These are phyloP conservation scores for Gambusia yucatana DNA, from an alignment of 2,797 vertebrate species.

Conservation along the genomic window DNA sequence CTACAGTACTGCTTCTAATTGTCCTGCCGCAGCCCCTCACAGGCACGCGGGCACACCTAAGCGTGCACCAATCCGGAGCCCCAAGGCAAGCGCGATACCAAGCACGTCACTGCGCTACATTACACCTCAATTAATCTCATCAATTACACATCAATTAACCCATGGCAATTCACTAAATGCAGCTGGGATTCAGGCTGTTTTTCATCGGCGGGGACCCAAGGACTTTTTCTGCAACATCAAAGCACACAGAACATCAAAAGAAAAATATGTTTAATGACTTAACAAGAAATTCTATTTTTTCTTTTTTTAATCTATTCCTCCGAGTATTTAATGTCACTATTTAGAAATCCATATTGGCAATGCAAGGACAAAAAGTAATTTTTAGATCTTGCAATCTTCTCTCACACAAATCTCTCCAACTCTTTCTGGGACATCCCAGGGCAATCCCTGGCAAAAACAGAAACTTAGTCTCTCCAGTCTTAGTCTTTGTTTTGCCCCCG, in stretches of 20 bases:
- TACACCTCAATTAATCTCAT: constrained; percentile 86
- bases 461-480: neutral
- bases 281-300: constrained; percentile 46
- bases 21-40: constrained; percentile 72
- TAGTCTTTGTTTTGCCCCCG: neutral
- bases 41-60: constrained; percentile 45
- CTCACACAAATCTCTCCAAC: neutral
- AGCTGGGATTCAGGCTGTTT: constrained; percentile 41
- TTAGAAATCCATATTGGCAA: constrained; percentile 36
- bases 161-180: constrained; percentile 69
- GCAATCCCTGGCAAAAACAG: neutral
- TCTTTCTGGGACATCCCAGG: neutral
- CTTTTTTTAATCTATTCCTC: constrained; percentile 17
- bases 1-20: constrained; percentile 76
- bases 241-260: constrained; percentile 46
- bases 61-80: constrained; percentile 27
- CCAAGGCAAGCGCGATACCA: constrained; percentile 48
- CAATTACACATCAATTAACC: constrained; percentile 84
- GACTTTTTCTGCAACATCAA: constrained; percentile 63
- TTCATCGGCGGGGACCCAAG: constrained; percentile 54
- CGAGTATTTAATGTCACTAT: constrained; percentile 15
- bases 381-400: neutral
- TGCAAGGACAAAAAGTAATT: constrained; percentile 23
- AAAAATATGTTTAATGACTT: constrained; percentile 39
- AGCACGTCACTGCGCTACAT: constrained; percentile 73